A percentile compares a stretch with the other conserved stretches of the same genome.
Conservation (phyloP, 2,113 vertebrate genomes). For the Sterrhoptilus dennistouni region DNA sequence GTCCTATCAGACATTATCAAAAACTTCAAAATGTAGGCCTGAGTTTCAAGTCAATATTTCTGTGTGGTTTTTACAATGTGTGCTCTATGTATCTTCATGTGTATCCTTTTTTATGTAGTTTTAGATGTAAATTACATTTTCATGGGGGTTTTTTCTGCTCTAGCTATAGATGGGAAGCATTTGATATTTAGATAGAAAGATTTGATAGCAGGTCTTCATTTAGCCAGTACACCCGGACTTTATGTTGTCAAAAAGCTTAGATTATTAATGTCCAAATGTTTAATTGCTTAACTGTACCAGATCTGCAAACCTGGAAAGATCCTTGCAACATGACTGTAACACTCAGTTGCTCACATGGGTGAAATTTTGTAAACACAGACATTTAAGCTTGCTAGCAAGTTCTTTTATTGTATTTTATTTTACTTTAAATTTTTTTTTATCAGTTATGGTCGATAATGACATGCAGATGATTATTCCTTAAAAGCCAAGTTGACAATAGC, state of each 20-base stretch:
- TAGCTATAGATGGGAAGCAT: not conserved
- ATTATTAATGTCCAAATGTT: not conserved
- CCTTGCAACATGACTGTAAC: not conserved
- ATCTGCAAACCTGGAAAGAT: not conserved
- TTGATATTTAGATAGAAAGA: not conserved
- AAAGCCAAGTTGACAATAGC: conserved; percentile 49
- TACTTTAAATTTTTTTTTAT: not conserved
- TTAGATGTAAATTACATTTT: not conserved
- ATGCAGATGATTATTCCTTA: conserved; percentile 47
- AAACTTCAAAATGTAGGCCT: not conserved
- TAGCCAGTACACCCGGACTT: not conserved
- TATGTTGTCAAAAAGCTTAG: not conserved
- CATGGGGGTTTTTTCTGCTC: accelerated
- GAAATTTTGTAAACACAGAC: conserved; percentile 10
- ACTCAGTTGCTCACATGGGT: not conserved
- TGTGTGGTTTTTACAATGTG: not conserved
- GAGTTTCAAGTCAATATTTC: not conserved
- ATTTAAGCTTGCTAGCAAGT: not conserved
- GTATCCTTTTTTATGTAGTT: not conserved
- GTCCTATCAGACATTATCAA: not conserved
- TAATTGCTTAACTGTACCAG: not conserved
- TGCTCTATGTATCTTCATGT: not conserved
- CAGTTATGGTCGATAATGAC: not conserved
- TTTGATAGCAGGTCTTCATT: not conserved
- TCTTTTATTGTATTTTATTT: not conserved